A percentile compares a stretch with the other conserved stretches of the same genome.
These are phyloP conservation scores for Gambusia yucatana DNA, from an alignment of 2,797 vertebrate species.

Conservation along the genomic window DNA sequence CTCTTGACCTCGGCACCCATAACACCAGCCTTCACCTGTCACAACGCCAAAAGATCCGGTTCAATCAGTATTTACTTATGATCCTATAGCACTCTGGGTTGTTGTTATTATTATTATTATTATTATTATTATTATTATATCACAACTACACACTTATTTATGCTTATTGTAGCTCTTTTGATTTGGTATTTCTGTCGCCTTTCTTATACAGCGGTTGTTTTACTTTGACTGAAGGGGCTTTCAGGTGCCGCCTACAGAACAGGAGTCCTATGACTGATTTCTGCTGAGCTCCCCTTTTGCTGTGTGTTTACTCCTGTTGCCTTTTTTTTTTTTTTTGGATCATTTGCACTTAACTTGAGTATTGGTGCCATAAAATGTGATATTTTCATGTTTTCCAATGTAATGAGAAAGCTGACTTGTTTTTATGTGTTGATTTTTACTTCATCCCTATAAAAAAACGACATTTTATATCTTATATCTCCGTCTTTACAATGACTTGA, in stretches of 20 bases:
- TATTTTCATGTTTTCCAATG: slow-evolving; percentile 31
- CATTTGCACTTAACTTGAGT: slow-evolving; percentile 66
- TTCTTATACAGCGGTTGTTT: slow-evolving; percentile 28
- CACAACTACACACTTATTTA: slow-evolving; percentile 39
- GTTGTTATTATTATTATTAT: not conserved
- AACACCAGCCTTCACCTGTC: slow-evolving; percentile 33
- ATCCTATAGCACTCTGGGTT: not conserved
- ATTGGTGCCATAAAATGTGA: slow-evolving; percentile 34
- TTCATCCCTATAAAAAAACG: slow-evolving; percentile 25
- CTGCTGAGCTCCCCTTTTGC: slow-evolving; percentile 12
- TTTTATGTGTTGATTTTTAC: slow-evolving; percentile 31
- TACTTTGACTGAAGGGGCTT: slow-evolving; percentile 9
- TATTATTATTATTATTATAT: not conserved
- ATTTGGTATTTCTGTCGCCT: not conserved
- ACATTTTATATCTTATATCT: slow-evolving; percentile 15
- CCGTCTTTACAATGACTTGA: not conserved
- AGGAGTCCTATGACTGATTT: slow-evolving; percentile 17
- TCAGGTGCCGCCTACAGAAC: slow-evolving; percentile 15
- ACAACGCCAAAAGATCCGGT: slow-evolving; percentile 36
- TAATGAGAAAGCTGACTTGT: not conserved
- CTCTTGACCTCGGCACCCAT: slow-evolving; percentile 64
- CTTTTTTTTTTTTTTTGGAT: slow-evolving; percentile 42
- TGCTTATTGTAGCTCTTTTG: slow-evolving; percentile 38
- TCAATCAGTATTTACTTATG: slow-evolving; percentile 23
- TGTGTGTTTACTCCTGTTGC: slow-evolving; percentile 33